Percentiles rank a stretch among this genome's conserved stretches.
Conservation (phyloP, 2,113 vertebrate species). For the Todiramphus chloris region DNA sequence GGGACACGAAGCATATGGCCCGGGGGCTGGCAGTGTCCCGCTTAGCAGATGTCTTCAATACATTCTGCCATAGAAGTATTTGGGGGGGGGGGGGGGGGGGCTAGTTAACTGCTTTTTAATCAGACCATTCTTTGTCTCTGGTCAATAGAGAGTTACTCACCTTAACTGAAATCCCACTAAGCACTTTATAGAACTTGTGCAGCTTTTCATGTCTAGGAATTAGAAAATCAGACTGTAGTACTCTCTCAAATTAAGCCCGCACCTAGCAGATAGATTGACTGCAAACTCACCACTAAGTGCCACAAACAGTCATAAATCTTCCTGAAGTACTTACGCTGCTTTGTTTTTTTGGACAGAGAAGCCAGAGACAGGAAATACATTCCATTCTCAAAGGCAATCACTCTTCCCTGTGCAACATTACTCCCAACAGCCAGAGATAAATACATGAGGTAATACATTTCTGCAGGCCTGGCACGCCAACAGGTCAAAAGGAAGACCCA, state of each 20-base stretch:
- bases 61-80: constrained; percentile 66
- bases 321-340: background rate
- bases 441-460: background rate
- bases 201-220: constrained; percentile 31
- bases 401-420: background rate
- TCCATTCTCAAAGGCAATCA: background rate
- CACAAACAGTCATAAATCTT: background rate
- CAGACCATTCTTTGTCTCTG: constrained; percentile 59
- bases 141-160: constrained; percentile 60
- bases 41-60: constrained; percentile 74
- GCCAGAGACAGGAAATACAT: background rate
- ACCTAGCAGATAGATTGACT: background rate
- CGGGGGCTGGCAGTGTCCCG: constrained; percentile 62
- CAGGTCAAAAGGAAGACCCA: background rate
- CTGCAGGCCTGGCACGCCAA: background rate
- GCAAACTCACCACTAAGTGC: background rate
- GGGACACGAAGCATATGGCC: constrained; percentile 72
- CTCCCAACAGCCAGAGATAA: background rate
- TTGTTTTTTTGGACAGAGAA: background rate
- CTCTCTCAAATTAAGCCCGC: background rate
- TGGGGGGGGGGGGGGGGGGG: background rate
- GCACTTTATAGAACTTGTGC: constrained; percentile 33
- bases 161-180: constrained; percentile 54
- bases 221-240: background rate
- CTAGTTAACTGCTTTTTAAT: constrained; percentile 70